Evolutionary conservation across 2,888 invertebrate genomes (phyloP), one percentile per base, ranked within the genome.

Genomic region (Rapana venosa): DNA sequence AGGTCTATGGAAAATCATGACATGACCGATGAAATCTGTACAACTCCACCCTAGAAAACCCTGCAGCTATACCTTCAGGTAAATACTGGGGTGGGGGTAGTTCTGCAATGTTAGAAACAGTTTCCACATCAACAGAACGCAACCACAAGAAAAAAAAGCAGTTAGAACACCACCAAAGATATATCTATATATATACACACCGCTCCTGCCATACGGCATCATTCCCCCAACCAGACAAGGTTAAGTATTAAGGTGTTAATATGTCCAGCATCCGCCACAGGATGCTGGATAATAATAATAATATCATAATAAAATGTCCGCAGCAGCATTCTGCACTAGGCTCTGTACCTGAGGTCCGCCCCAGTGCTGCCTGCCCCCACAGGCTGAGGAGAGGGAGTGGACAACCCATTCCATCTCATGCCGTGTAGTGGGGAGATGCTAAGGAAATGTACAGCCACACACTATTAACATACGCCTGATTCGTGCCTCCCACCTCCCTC

Each of bases 351-450:
- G 86, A 86, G 30, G 8, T 86, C 86, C 11, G 32, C 32, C 32
- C 30, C 66, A 86, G 5, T 35, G 86, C 35, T 66, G 32, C 58
- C 86, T 22, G 86, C 17, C 26, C 61, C 26, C 6, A 58, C 11
- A 4, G 86, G 86, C 22, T 58, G 61, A 2, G 66, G 56, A 2
- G 84, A 85, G 58, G 36, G 26, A 13, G 84, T 58, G 61, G 30
- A 86, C 66, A 86, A 86, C 32, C 86, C 86, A 86, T 86, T 86
- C 86, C 86, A 86, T n/a, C 66, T 58, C 85, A 85, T 13, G 58
- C 30, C 26, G 30, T n/a, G 47, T n/a, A n/a, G 79, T 13, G 30
- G 58, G 11, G 85, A 15, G 26, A 58, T 58, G n/a, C 85, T 85
- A 85, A 30, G 58, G 58, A 85, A 8, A 85, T 17, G 58, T 30